Evolutionary conservation across 2,888 invertebrate genomes (phyloP), one percentile per base, ranked within the genome.

Genomic region (Idaea biselata): DNA sequence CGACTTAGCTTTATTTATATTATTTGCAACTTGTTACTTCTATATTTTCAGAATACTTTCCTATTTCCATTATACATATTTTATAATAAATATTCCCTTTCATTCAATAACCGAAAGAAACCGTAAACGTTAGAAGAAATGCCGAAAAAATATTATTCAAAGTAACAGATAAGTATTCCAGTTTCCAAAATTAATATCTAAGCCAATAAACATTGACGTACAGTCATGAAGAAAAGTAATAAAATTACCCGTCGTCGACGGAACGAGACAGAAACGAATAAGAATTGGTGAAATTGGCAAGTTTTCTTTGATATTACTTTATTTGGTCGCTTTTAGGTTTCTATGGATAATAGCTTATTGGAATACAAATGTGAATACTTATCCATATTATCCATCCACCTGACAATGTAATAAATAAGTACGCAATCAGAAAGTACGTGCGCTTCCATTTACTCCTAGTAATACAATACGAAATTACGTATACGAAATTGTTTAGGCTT

Each of bases 271-370:
- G 76, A 79, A 77, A 74, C 71, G 74, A 70, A 17, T 56, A 18
- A 56, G 74, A 71, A 68, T 71, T 67, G 73, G 70, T 76, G 73
- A 76, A 79, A 77, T 77, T 74, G 74, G 75, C 71, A 78, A 80
- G 76, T 79, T 82, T 78, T 77, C 82, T 86, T 84, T 84, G 82
- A 85, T 83, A 84, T 83, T 81, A 80, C 78, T 82, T 84, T 83
- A 85, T 84, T 83, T 79, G 75, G 79, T 78, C 79, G 75, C 72
- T 70, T 73, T 76, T 76, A 76, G 76, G 74, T 72, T 76, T 74
- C 75, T 66, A 76, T 70, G 72, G 76, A 75, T 44, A 44, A 76
- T 78, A 74, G 75, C 31, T 59, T 59, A 55, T 33, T 56, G 18
- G 14, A n/a, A 44, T 53, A 54, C 44, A 11, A 18, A 18, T 56